phyloP scores from a whole-genome alignment of 1,140 invertebrate species.

The Myzus persicae region DNA sequence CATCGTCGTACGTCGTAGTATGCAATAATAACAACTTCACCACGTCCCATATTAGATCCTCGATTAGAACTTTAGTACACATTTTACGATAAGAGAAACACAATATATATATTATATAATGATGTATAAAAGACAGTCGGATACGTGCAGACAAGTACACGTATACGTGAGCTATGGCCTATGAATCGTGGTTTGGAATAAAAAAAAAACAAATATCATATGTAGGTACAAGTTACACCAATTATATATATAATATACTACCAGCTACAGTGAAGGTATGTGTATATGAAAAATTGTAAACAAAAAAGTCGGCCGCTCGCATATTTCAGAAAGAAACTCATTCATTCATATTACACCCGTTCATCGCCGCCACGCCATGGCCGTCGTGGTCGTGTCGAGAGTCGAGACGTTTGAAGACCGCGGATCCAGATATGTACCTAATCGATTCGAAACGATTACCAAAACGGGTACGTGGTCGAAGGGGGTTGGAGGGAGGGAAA shows the following conservation, averaged over 20 bases:
- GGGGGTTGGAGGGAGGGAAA: background rate
- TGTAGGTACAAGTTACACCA: background rate
- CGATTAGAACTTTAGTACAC: background rate
- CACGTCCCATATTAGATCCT: background rate
- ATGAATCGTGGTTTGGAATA: background rate
- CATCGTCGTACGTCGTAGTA: background rate
- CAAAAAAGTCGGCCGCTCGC: background rate
- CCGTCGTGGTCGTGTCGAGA: background rate
- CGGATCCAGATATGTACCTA: background rate
- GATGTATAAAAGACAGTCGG: background rate
- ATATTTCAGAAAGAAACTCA: background rate
- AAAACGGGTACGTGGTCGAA: background rate
- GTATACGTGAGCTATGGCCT: background rate
- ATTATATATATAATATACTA: background rate
- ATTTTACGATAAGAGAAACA: background rate
- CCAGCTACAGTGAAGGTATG: background rate
- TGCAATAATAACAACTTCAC: background rate
- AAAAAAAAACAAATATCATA: background rate
- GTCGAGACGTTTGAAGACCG: background rate
- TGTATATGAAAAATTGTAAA: background rate
- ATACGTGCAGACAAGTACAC: background rate
- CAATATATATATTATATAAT: background rate
- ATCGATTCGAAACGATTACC: conserved; percentile 24
- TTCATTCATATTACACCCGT: background rate
- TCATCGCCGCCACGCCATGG: background rate